Percentiles rank a stretch among this genome's conserved stretches.
Conservation (phyloP, 1,140 invertebrate species). For the Sycobia sp. region DNA sequence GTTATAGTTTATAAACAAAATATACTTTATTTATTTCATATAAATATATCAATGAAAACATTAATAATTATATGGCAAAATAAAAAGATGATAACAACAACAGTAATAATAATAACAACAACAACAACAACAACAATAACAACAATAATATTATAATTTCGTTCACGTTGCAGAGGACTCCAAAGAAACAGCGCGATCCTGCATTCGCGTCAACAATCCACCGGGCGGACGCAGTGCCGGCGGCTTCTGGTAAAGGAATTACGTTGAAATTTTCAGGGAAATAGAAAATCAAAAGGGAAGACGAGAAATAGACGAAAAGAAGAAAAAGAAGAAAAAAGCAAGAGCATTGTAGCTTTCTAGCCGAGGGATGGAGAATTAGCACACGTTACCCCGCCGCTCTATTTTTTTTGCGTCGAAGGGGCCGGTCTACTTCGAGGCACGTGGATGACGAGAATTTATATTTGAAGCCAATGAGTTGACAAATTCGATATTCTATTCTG, state of each 20-base stretch:
- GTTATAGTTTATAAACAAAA: no score
- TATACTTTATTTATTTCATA: no score
- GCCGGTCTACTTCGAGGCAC: conserved; percentile 7
- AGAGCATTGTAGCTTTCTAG: no score
- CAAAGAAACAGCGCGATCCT: conserved; percentile 56
- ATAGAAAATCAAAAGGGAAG: conserved; percentile 21
- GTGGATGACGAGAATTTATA: conserved; percentile 9
- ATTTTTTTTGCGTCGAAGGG: conserved; percentile 19
- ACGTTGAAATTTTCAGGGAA: no score
- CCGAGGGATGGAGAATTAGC: neutral
- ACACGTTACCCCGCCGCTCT: neutral
- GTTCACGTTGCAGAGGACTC: conserved; percentile 56
- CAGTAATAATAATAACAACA: no score
- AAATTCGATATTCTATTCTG: conserved; percentile 20
- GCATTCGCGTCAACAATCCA: conserved; percentile 64
- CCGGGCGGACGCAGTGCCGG: conserved; percentile 64
- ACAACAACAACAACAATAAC: no score
- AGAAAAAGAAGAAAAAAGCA: neutral
- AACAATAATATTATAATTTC: no score
- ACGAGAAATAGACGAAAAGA: neutral
- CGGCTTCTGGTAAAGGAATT: conserved; percentile 64
- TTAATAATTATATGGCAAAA: no score
- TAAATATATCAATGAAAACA: no score
- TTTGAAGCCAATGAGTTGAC: conserved; percentile 11
- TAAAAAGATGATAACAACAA: no score